Evolutionary conservation across 2,888 invertebrate genomes (phyloP).

Genomic region (Nymphalis urticae): DNA sequence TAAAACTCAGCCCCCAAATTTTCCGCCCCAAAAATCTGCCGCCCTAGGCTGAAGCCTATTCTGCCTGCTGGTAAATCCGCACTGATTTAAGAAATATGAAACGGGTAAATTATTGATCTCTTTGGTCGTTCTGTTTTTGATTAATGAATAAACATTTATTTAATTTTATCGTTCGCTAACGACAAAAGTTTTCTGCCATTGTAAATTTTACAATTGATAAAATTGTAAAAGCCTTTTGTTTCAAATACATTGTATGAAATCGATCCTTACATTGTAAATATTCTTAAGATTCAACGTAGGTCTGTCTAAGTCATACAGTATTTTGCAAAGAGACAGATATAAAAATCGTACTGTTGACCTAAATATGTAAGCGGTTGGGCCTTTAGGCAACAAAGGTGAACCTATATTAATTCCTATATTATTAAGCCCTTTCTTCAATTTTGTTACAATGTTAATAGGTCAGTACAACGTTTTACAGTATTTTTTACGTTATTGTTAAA

Average conservation of each 20-base stretch:
- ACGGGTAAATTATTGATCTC: not conserved
- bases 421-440: not conserved
- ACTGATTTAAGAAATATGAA: not conserved
- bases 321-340: conserved; percentile 17
- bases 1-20: no score
- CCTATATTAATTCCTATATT: conserved; percentile 3
- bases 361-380: conserved; percentile 29
- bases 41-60: no score
- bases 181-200: no score
- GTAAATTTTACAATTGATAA: no score
- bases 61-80: no score
- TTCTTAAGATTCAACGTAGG: not conserved
- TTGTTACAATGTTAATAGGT: no score
- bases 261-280: conserved; percentile 2
- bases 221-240: not conserved
- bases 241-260: not conserved
- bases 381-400: conserved; percentile 23
- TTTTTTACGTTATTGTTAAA: no score
- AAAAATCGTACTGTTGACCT: conserved; percentile 30
- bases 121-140: not conserved
- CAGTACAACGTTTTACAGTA: no score
- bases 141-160: no score
- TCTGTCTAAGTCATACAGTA: conserved; percentile 16
- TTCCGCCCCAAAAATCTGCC: no score
- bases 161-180: no score